Evolutionary conservation across 2,113 vertebrate genomes (phyloP).

Genomic region (Eretmochelys imbricata): DNA sequence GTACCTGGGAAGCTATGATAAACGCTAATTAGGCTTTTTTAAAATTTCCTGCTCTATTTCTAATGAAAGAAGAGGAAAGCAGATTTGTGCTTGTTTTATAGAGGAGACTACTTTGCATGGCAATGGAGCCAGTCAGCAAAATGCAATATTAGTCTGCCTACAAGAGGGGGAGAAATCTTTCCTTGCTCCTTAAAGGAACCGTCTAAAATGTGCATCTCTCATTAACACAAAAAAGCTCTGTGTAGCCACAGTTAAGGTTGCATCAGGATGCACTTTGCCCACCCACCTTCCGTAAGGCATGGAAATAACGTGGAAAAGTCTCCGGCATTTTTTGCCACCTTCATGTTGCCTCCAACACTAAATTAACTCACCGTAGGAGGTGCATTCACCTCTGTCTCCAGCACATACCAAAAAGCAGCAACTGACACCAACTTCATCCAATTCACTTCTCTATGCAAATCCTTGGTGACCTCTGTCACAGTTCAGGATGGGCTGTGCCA

Average conservation of each 20-base stretch:
- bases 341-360: not conserved
- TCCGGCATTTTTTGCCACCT: accelerated
- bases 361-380: not conserved
- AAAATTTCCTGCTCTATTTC: conserved; percentile 65
- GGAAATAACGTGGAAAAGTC: not conserved
- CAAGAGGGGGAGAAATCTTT: conserved; percentile 33
- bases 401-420: not conserved
- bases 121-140: conserved; percentile 73
- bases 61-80: conserved; percentile 65
- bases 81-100: conserved; percentile 63
- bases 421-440: not conserved
- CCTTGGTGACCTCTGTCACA: not conserved
- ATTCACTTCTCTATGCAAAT: not conserved
- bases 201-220: not conserved
- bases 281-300: not conserved
- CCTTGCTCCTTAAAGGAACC: conserved; percentile 45
- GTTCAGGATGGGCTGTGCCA: not conserved
- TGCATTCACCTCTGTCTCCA: not conserved
- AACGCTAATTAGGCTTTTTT: conserved; percentile 69
- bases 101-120: conserved; percentile 53
- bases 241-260: conserved; percentile 25
- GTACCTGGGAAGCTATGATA: conserved; percentile 76
- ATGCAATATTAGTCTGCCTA: conserved; percentile 50
- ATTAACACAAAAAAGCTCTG: conserved; percentile 44
- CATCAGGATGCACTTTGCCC: not conserved